A percentile compares a stretch with the other conserved stretches of the same genome.
Conservation (phyloP, 2,888 invertebrate species). For the Antheraea yamamai region DNA sequence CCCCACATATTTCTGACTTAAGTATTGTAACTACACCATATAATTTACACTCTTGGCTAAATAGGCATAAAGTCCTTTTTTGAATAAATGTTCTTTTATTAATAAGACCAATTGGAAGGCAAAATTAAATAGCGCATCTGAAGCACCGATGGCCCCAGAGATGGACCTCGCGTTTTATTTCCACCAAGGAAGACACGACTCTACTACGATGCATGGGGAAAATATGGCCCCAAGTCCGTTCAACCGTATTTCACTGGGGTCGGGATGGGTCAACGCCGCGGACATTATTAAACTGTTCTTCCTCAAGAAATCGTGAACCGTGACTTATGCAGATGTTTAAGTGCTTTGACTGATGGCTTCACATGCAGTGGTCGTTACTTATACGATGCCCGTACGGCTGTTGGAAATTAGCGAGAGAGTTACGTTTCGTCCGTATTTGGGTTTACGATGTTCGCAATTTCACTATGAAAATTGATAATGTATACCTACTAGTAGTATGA, state of each 20-base stretch:
- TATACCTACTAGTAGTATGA: not conserved
- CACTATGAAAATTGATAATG: not conserved
- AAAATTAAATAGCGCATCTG: constrained; percentile 73
- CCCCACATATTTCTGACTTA: constrained; percentile 45
- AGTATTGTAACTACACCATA: constrained; percentile 25
- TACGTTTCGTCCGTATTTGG: constrained; percentile 51
- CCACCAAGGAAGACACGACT: constrained; percentile 81
- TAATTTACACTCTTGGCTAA: constrained; percentile 25
- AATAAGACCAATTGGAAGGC: constrained; percentile 38
- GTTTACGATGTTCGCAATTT: constrained; percentile 23
- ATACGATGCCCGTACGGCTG: constrained; percentile 76
- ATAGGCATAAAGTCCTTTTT: constrained; percentile 24
- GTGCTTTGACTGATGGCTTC: constrained; percentile 79
- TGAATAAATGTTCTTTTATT: constrained; percentile 27
- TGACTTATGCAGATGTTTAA: constrained; percentile 81
- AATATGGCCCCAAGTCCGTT: constrained; percentile 78
- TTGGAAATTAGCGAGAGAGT: constrained; percentile 72
- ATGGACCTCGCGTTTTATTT: constrained; percentile 82
- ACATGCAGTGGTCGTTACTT: constrained; percentile 72
- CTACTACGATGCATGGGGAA: constrained; percentile 76
- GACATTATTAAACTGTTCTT: constrained; percentile 82
- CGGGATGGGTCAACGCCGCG: constrained; percentile 69
- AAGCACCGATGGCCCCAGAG: constrained; percentile 79
- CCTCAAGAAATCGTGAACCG: constrained; percentile 72
- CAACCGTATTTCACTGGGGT: constrained; percentile 79